Evolutionary conservation across 2,113 vertebrate species (phyloP), one percentile per base, ranked within the genome.

Genomic region (Cranoglanis bouderius): DNA sequence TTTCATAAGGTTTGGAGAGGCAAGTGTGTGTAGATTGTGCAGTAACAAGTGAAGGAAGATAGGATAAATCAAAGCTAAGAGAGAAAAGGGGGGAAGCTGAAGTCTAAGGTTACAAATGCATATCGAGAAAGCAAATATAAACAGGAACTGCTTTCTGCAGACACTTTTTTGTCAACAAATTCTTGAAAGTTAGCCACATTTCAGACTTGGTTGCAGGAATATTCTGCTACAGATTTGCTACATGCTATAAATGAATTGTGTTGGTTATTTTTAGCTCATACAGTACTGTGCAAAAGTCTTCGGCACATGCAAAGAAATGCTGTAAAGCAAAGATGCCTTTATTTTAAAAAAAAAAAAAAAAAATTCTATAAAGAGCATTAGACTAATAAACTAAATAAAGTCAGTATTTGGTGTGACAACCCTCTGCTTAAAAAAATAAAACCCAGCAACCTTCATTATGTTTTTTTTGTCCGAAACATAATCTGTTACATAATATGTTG

Each of bases 71-170:
- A 59, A n/a, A 26, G 26, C 35, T 40, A 10, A 46, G 35, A 4
- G 4, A 43, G 38, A 63, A 18, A 16, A 8, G 29, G 18, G 18
- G 12, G 29, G 32, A 67, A 38, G 67, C 51, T 61, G 38, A 61
- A 32, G 12, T 19, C 29, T 75, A 29, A 74, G 4, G 2, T 59
- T 38, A 63, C 10, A 49, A 32, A 84, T n/a, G 26, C 4, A 2
- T 5, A 40, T 46, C 2, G 12, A 46, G 24, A 61, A 77, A 57
- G 59, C 74, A 63, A 80, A 61, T 63, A 63, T 80, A 80, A 86
- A 63, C 85, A 78, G 55, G 40, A 87, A 87, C 55, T 21, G 43
- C 26, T 78, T 51, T 51, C 75, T 51, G 24, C 43, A 78, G 13
- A 78, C 13, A 77, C 2, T 75, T 12, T 77, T 21, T 38, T 46